Base-by-base conservation (phyloP, 2,113 vertebrate species). In the Sphaerodactylus townsendi region DNA sequence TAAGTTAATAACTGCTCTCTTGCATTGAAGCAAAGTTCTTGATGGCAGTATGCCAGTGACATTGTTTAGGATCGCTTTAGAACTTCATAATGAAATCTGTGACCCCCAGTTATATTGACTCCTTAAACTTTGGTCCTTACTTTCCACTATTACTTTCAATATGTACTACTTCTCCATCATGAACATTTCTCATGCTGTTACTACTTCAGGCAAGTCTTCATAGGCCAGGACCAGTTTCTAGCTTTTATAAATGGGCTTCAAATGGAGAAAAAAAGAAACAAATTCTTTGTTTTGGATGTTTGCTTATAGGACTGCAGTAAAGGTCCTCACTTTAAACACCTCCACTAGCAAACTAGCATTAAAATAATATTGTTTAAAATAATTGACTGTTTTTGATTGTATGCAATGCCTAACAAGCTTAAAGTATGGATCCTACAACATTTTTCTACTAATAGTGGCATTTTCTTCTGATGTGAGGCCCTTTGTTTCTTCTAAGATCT, bases 181-280 rank as follows among this genome's bases (percentile, higher is more conserved):
- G 25, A 62, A 1, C 0, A 76, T 89, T 28, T 87, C 41, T 79
- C 65, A 35, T 56, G 15, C 39, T 4, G 19, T 77, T 84, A 59
- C 78, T 23, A 39, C 9, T 25, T 83, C 37, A 7, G 0, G 23
- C 68, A 71, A 41, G 15, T 0, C 19, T 7, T 4, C 8, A 25
- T 50, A 35, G 50, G 21, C 25, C 64, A 25, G 14, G 37, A 35
- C 35, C 14, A 56, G 8, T 14, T 66, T 11, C 11, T 64, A 41
- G 11, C 15, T 78, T 44, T 44, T 41, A 44, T 44, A 72, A 72
- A 72, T 72, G 10, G 21, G 37, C 28, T 64, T 3, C 25, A 46
- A 44, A 44, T 30, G 39, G 25, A 25, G 10, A 25, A 28, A 6
- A 44, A n/a, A 39, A 30, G 3, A n/a, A 77, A 39, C 17, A 25